phyloP scores from a whole-genome alignment of 2,888 invertebrate species.

The Eilema depressum region DNA sequence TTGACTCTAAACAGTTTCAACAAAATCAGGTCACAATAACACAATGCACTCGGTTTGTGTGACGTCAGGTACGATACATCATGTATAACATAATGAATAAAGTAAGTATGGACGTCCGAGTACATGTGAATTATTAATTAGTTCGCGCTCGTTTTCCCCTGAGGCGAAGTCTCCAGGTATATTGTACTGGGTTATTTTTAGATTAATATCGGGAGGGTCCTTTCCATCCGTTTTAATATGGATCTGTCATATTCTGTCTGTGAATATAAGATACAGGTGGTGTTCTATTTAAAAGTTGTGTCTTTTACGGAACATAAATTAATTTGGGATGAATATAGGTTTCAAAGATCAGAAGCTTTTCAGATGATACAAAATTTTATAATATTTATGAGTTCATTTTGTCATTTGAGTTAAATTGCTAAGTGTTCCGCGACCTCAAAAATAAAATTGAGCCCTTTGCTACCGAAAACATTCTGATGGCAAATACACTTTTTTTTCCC shows the following conservation, averaged over 20 bases:
- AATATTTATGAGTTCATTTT: no score
- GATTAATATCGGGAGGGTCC: not conserved
- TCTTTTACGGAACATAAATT: not conserved
- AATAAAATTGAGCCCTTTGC: no score
- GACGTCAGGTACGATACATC: conserved; percentile 61
- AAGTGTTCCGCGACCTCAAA: no score
- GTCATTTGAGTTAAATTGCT: no score
- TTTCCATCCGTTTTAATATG: not conserved
- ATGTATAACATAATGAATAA: conserved; percentile 43
- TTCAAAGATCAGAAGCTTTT: no score
- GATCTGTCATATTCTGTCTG: not conserved
- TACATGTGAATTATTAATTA: conserved; percentile 50
- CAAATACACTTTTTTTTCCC: no score
- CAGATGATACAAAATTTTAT: no score
- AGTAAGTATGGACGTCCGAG: conserved; percentile 40
- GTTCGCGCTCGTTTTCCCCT: conserved; percentile 34
- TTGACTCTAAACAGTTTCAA: conserved; percentile 44
- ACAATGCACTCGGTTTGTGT: conserved; percentile 61
- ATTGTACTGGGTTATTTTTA: conserved; percentile 9
- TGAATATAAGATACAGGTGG: not conserved
- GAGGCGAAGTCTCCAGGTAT: conserved; percentile 9
- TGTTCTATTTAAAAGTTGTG: not conserved
- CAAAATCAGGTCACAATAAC: conserved; percentile 65
- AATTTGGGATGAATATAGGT: not conserved
- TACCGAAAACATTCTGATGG: no score